Percentiles rank a stretch among this genome's conserved stretches.
phyloP scores from a whole-genome alignment of 2,113 vertebrate species.

The Pleuronectes platessa region DNA sequence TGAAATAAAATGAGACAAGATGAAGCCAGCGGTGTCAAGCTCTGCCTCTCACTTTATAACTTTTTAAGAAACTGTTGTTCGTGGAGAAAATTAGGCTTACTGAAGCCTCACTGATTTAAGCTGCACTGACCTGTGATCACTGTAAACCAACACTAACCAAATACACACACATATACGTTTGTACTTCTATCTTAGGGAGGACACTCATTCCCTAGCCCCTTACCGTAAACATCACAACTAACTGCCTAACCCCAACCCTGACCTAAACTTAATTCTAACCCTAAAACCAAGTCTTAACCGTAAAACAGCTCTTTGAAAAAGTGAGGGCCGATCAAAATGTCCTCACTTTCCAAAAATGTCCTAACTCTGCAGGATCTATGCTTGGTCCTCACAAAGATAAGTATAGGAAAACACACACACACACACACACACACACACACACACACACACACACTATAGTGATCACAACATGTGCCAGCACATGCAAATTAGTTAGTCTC shows the following conservation, averaged over 20 bases:
- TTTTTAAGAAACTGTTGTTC: slow-evolving; percentile 11
- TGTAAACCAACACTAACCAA: slow-evolving; percentile 26
- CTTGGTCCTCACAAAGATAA: background rate
- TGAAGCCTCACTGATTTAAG: background rate
- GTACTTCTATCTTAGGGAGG: too few species aligned
- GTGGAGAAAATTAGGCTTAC: slow-evolving; percentile 9
- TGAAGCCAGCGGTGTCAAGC: slow-evolving; percentile 10
- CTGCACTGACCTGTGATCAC: background rate
- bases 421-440: background rate
- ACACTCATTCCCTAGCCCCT: too few species aligned
- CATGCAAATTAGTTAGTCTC: background rate
- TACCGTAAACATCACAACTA: too few species aligned
- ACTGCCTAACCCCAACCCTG: too few species aligned
- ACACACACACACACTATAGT: background rate
- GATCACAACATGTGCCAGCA: background rate
- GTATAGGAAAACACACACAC: background rate
- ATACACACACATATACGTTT: background rate
- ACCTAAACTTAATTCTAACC: too few species aligned
- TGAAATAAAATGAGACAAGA: slow-evolving; percentile 35
- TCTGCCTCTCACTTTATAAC: slow-evolving; percentile 12
- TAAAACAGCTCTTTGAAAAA: too few species aligned
- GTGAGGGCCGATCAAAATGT: too few species aligned
- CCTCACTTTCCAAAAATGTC: background rate
- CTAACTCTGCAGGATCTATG: too few species aligned
- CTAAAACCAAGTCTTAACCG: too few species aligned